Conservation (phyloP, 2,888 invertebrate species). For the Craniophora ligustri region DNA sequence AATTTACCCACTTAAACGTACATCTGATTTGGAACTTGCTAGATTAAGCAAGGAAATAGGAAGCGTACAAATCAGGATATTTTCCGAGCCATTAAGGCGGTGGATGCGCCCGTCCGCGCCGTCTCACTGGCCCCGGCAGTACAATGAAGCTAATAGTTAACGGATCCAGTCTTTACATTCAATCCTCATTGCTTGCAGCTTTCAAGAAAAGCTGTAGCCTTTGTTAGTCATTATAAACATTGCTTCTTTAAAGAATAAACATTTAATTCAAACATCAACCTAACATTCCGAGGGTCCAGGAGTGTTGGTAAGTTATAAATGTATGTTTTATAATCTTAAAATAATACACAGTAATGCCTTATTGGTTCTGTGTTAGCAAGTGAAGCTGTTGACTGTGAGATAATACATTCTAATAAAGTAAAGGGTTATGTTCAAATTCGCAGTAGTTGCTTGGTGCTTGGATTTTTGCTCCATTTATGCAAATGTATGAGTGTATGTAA, state of each 20-base stretch:
- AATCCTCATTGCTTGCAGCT: slow-evolving; percentile 27
- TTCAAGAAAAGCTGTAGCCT: slow-evolving; percentile 7
- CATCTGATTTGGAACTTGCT: slow-evolving; percentile 37
- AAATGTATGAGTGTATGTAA: too few relatives aligned
- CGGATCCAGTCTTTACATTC: slow-evolving; percentile 17
- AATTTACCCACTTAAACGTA: slow-evolving; percentile 17
- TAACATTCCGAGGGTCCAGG: too few relatives aligned
- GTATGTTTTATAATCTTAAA: too few relatives aligned
- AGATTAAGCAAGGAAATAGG: slow-evolving; percentile 29
- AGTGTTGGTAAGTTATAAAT: too few relatives aligned
- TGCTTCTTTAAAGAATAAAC: neutral
- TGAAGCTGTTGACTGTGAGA: too few relatives aligned
- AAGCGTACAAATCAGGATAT: slow-evolving; percentile 57
- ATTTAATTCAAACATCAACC: too few relatives aligned
- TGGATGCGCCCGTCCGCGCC: slow-evolving; percentile 37
- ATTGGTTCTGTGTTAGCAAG: too few relatives aligned
- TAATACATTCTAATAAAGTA: too few relatives aligned
- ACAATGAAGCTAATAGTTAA: slow-evolving; percentile 57
- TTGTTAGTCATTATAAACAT: neutral
- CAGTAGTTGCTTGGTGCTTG: too few relatives aligned
- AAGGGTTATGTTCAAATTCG: too few relatives aligned
- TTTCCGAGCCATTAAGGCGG: slow-evolving; percentile 58
- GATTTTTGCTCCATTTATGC: too few relatives aligned
- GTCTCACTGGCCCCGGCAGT: slow-evolving; percentile 36
- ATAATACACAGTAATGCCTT: too few relatives aligned